phyloP scores from a whole-genome alignment of 2,113 vertebrate species.

The Upupa epops region DNA sequence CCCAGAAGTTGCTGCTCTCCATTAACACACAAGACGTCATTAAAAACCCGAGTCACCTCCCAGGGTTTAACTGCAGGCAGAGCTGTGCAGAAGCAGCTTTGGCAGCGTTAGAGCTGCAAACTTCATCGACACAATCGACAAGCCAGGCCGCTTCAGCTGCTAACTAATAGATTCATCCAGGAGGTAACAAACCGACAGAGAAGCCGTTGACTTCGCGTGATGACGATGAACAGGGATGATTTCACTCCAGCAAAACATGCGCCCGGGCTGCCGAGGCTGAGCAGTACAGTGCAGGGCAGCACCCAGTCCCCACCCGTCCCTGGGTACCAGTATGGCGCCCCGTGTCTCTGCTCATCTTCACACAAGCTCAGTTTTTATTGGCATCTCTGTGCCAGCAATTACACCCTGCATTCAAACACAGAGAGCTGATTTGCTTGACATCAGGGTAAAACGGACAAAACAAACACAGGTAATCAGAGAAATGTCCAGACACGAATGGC shows the following conservation, averaged over 20 bases:
- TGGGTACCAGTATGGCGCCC: accelerated
- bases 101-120: accelerated
- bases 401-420: accelerated
- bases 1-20: not conserved
- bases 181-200: not conserved
- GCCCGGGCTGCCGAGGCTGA: not conserved
- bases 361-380: not conserved
- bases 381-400: not conserved
- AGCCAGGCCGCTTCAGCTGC: not conserved
- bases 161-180: not conserved
- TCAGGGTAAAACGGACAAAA: not conserved
- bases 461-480: not conserved
- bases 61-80: not conserved
- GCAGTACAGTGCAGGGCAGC: not conserved
- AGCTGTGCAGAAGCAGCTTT: not conserved
- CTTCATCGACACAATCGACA: not conserved
- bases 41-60: not conserved
- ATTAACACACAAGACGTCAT: not conserved
- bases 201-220: not conserved
- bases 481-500: not conserved
- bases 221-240: not conserved
- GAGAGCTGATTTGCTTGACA: no score
- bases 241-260: not conserved
- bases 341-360: not conserved
- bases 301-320: not conserved